Evolutionary conservation across 2,888 invertebrate genomes (phyloP), one percentile per base, ranked within the genome.

Genomic region (Trachelus stipa): DNA sequence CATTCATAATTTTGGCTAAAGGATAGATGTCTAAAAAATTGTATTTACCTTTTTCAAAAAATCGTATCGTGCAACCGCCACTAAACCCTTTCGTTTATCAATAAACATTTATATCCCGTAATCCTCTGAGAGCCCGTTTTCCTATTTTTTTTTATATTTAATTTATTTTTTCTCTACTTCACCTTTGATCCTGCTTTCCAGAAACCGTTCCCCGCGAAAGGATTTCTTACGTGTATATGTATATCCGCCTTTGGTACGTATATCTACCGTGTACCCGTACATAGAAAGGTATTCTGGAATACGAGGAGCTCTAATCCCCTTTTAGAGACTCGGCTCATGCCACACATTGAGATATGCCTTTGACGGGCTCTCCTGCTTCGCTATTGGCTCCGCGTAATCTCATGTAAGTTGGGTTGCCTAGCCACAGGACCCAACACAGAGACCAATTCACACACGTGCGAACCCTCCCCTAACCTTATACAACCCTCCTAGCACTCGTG

Each of bases 351-450:
- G 88, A 88, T 87, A 89, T 89, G 88, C 88, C 89, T 90, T 89
- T 90, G 90, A 90, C 87, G 88, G 86, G 86, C 86, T 87, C 85
- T 85, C 85, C 88, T 87, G 87, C 86, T 80, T 86, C 83, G 87
- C 89, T 88, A 90, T 90, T 90, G 90, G 90, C 87, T 88, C 87
- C 81, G 80, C 84, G 86, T 90, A 90, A 90, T 91, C 89, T 87
- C 87, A 85, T 88, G 91, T 89, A 89, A 89, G 90, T 90, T 88
- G 86, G 89, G 88, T 90, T 89, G 90, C 90, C 89, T 90, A 88
- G 89, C 88, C 90, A 86, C 89, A 90, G 89, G 90, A 87, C 87
- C 84, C 83, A 33, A 76, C 79, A 80, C 79, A 81, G 78, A 82
- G 87, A 76, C 83, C 84, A 84, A 81, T 86, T 87, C 87, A 88